These are phyloP conservation scores for Cossypha polioptera DNA, from an alignment of 2,797 vertebrate genomes.

Conservation along the genomic window DNA sequence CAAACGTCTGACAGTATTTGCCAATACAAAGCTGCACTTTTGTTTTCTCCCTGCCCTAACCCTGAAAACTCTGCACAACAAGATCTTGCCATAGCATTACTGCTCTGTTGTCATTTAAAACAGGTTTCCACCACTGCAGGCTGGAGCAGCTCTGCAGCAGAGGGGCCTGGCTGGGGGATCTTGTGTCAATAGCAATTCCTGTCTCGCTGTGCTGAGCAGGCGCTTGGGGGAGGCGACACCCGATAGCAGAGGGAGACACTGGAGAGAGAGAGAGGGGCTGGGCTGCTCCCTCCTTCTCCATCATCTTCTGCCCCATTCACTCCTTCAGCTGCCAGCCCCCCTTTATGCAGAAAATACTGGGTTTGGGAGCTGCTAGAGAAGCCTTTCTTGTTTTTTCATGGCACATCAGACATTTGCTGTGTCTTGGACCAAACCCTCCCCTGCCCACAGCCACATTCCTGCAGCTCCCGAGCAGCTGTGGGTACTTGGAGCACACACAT, in stretches of 20 bases:
- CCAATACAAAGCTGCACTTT: neutral
- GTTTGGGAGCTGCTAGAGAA: neutral
- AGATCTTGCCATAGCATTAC: neutral
- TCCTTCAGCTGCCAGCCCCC: neutral
- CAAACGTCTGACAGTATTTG: neutral
- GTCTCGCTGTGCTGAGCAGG: neutral
- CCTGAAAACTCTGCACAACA: neutral
- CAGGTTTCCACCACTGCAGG: neutral
- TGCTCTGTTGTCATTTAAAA: neutral
- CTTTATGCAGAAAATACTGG: neutral
- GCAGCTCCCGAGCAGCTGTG: neutral
- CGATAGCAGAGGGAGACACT: neutral
- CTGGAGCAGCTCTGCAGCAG: constrained; percentile 21
- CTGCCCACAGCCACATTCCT: neutral
- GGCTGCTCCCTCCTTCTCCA: neutral
- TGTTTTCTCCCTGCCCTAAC: neutral
- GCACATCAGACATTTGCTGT: neutral
- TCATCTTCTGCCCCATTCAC: neutral
- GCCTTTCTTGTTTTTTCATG: neutral
- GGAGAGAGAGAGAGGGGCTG: neutral
- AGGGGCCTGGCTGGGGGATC: neutral
- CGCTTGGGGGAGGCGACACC: neutral
- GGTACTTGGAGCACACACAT: neutral
- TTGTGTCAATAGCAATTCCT: constrained; percentile 26
- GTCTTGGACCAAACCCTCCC: neutral